Evolutionary conservation across 2,888 invertebrate species (phyloP), one percentile per base, ranked within the genome.

Genomic region (Coenonympha glycerion): DNA sequence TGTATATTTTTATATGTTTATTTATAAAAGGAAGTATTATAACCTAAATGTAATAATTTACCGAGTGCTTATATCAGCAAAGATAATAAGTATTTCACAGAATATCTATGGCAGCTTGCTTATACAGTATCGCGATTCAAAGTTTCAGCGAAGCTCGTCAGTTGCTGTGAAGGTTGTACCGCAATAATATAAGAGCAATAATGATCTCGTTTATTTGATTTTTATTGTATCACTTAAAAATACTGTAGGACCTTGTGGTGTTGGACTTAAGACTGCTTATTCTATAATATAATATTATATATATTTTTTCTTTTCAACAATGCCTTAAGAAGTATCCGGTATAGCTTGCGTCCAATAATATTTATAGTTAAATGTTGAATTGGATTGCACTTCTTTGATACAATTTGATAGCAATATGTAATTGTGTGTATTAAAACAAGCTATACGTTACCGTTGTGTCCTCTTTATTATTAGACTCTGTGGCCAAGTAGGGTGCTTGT

Each of bases 1-100:
- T 77, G 76, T 81, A 81, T 82, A 83, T 84, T 83, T 84, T 82
- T 82, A 81, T 83, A 83, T 77, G 66, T 78, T 81, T 79, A 79
- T 83, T 83, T 81, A 77, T 78, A 68, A 69, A 68, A 69, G 65
- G 69, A 80, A 79, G 74, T 79, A 82, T 81, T 77, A 76, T 72
- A 70, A 70, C 69, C 60, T 67, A 67, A 71, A 64, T 70, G 67
- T 66, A 65, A 65, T 64, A 71, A 70, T 68, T 57, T 59, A 56
- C 47, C 13, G 70, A 69, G 62, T 68, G 68, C 69, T 66, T 59
- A 66, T 69, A 66, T 71, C 68, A 69, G 63, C 66, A 62, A 62
- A 59, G 63, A 62, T 64, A 60, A 55, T 55, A 54, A 52, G 33
- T 44, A 45, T 64, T 55, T 41, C 49, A 53, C 51, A 52, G n/a